Base-by-base conservation (phyloP, 2,888 invertebrate genomes). In the Zaprionus obscuricornis region DNA sequence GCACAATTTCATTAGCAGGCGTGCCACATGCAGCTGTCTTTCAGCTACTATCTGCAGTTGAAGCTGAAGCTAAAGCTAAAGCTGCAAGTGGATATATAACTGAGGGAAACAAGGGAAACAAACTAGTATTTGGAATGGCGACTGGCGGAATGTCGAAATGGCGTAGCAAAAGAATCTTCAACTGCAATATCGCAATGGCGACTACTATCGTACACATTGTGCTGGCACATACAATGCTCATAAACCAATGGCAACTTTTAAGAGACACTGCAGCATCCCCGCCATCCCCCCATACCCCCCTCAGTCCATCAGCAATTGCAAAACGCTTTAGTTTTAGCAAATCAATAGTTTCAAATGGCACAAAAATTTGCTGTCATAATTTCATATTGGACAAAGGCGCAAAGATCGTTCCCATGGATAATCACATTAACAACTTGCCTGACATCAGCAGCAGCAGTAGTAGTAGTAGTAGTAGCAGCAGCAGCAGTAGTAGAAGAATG, bases 1-100 rank as follows among this genome's bases (percentile, higher is more conserved):
- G 88, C 88, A 88, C 88, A 88, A 88, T 88, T 88, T 88, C 88
- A 88, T 88, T 88, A 88, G 86, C 86, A 88, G 81, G 79, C 86
- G 73, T 76, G 85, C 83, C 86, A 74, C 77, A 72, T 69, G 76
- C 76, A 77, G 74, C 76, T 73, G 70, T 62, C 56, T 56, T 8
- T 66, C n/a, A n/a, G n/a, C n/a, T n/a, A n/a, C n/a, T n/a, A 11
- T 14, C 16, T 7, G 24, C 8, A 18, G 27, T 46, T 20, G 36
- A 24, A 56, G 55, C 56, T 39, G 33, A 14, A 8, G 18, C n/a
- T n/a, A n/a, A n/a, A n/a, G n/a, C n/a, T n/a, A n/a, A n/a, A n/a
- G n/a, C n/a, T n/a, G n/a, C n/a, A 37, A 29, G 47, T 42, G 55
- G 55, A 39, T 42, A 37, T 34, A 55, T 22, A 22, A 22, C n/a